Evolutionary conservation across 2,888 invertebrate genomes (phyloP), one percentile per base, ranked within the genome.

Genomic region (Horisme vitalbata): DNA sequence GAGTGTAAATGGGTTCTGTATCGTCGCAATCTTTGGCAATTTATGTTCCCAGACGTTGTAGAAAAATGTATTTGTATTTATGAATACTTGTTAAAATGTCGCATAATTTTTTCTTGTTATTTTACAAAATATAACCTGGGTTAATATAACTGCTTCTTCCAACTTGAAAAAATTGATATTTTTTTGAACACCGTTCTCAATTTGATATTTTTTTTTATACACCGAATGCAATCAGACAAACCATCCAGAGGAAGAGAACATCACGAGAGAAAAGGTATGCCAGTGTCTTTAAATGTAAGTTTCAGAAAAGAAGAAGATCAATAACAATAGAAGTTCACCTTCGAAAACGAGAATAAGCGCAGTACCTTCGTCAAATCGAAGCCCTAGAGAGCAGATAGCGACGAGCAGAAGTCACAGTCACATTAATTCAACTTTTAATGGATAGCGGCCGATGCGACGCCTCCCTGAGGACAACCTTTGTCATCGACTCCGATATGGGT

Each of bases 341-440:
- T 6, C 21, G 9, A 33, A 27, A 23, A 35, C 26, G n/a, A 23
- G 21, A 23, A 18, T 27, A 41, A 27, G 37, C 11, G 13, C 20
- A 6, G 12, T 41, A 68, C 74, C 75, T 68, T 63, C 66, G 69
- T 73, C 74, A 72, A 63, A 59, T 54, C 53, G 44, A 30, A 35
- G 30, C 55, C 68, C 68, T 35, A 38, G 71, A 74, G 76, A 65
- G 46, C 26, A 60, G 65, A 62, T 65, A 71, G 65, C 64, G 57
- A 45, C 64, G 57, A 41, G 55, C 61, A 68, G 68, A 66, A 66
- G 71, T 65, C 65, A 27, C 45, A 39, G 24, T 49, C 60, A 65
- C 71, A 75, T 78, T 79, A 76, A 80, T 80, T 75, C 77, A 81
- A 82, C 72, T 81, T 82, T 79, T 81, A 80, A 80, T 80, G 75